A percentile compares a stretch with the other conserved stretches of the same genome.
Evolutionary conservation across 2,888 invertebrate species (phyloP).

Genomic region (Drosophila diplacantha): DNA sequence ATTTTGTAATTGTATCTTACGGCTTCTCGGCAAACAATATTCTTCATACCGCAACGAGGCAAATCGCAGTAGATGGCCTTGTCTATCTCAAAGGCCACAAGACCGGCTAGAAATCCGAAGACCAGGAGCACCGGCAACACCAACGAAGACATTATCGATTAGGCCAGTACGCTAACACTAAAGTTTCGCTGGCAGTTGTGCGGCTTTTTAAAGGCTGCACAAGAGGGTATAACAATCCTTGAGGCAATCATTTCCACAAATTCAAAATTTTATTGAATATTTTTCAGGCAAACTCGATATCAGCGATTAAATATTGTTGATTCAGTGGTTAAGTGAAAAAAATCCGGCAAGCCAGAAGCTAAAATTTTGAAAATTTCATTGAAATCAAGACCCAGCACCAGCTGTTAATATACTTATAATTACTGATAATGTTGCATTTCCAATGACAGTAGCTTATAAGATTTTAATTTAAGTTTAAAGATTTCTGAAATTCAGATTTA

Average conservation of each 20-base stretch:
- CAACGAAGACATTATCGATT: slow-evolving; percentile 1
- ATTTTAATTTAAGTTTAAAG: no score
- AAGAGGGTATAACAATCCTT: not conserved
- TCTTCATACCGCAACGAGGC: slow-evolving; percentile 27
- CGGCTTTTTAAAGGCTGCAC: not conserved
- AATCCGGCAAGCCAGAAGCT: not conserved
- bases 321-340: not conserved
- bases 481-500: no score
- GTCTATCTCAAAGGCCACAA: not conserved
- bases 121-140: not conserved
- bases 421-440: no score
- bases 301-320: not conserved
- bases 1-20: slow-evolving; percentile 22
- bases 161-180: not conserved
- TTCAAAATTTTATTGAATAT: not conserved
- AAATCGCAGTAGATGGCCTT: slow-evolving; percentile 26
- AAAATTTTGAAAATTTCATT: not conserved
- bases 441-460: no score
- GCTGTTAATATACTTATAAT: not conserved
- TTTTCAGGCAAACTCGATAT: not conserved
- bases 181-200: not conserved
- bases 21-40: slow-evolving; percentile 32
- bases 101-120: not conserved
- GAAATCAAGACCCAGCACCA: not conserved
- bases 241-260: not conserved